phyloP scores from a whole-genome alignment of 2,888 invertebrate genomes.

The Spicauda simplicius region DNA sequence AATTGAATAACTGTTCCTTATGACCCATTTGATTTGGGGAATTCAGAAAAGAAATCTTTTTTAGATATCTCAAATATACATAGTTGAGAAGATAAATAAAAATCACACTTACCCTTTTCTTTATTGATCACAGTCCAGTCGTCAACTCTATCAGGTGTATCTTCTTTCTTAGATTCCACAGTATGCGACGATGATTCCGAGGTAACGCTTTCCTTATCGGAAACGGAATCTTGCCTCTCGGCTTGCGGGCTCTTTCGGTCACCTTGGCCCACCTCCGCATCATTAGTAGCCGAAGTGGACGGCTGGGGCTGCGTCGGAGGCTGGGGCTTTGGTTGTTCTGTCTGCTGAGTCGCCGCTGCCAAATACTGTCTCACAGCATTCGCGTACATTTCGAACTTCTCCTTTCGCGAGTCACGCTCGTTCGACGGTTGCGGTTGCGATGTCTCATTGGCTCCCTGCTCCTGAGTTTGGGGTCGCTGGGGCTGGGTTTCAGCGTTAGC shows the following conservation, averaged over 20 bases:
- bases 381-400: background rate
- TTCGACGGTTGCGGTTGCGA: background rate
- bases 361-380: background rate
- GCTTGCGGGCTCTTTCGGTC: conserved; percentile 45
- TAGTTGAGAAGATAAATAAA: background rate
- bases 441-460: conserved; percentile 4
- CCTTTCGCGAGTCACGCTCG: background rate
- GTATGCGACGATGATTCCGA: conserved; percentile 44
- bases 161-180: conserved; percentile 49
- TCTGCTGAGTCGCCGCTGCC: background rate
- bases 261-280: conserved; percentile 56
- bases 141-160: conserved; percentile 63
- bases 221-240: conserved; percentile 40
- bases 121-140: conserved; percentile 74
- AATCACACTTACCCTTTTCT: conserved; percentile 61
- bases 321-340: background rate
- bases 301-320: background rate
- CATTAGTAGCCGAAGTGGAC: conserved; percentile 38
- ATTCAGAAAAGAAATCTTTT: too few relatives aligned
- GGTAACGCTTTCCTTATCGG: conserved; percentile 41
- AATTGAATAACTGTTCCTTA: too few relatives aligned
- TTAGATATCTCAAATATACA: too few relatives aligned
- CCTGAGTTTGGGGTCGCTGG: conserved; percentile 18
- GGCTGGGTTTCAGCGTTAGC: conserved; percentile 36
- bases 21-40: too few relatives aligned